Evolutionary conservation across 2,113 vertebrate species (phyloP), one percentile per base, ranked within the genome.

Genomic region (Copsychus sechellarum): DNA sequence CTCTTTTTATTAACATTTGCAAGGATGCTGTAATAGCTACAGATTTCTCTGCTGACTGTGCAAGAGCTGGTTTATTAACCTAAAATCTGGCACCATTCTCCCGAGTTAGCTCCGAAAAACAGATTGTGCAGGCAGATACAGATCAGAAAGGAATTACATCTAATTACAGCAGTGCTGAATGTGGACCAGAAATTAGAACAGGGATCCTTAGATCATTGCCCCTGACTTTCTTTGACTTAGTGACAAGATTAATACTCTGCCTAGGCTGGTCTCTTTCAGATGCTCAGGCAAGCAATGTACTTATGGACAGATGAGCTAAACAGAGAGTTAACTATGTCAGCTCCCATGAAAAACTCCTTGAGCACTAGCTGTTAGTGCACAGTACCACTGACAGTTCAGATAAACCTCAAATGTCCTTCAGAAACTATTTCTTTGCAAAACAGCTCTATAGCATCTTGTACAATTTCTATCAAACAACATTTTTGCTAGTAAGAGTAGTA

Each of bases 231-330:
- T 89, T 86, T 92, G 88, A 67, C 65, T 73, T 61, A 51, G 76
- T 92, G 90, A 67, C 76, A 84, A 92, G 88, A 93, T 88, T 67
- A 90, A 86, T 88, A 42, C 42, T 88, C 90, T 97, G 67, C 65
- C 67, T 42, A 20, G 61, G 36, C 76, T 67, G 76, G 60, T 84
- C 48, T 76, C 85, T 70, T 58, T 92, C 82, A 81, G 80, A 45
- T 81, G 64, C 60, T 81, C 14, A 4, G 62, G 56, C 87, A 93
- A 62, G 62, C 14, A 26, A 18, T 50, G 53, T 54, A 29, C 38
- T 58, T 77, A 26, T 16, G 56, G 88, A 40, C 53, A 92, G 72
- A 84, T 86, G 85, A 92, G 61, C 82, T 84, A 69, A 95, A 76
- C 88, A 93, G 61, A 92, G 16, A 94, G 51, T 86, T 90, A 92